Evolutionary conservation across 2,113 vertebrate genomes (phyloP), one percentile per base, ranked within the genome.

Genomic region (Rhinolophus sinicus): DNA sequence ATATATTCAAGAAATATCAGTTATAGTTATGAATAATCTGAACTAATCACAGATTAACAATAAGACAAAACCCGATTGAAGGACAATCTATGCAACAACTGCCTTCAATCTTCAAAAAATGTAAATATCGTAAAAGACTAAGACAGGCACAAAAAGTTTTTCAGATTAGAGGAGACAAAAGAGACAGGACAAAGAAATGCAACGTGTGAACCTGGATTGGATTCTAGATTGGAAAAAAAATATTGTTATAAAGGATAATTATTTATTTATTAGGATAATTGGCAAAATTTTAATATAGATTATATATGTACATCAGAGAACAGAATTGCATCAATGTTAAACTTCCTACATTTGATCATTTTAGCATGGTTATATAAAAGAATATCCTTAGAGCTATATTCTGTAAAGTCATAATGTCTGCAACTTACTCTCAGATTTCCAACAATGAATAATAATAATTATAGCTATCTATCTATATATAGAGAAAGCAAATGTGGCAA

Each of bases 1-100:
- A 69, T 91, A 62, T 88, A 69, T 69, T 82, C 58, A 90, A 85
- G 81, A 81, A 81, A 81, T 82, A 82, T 65, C 56, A 83, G 28
- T 70, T 95, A 92, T 33, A 69, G 12, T 38, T 50, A 82, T 92
- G 40, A 91, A 65, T 87, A 67, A 85, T 21, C 18, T 21, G 8
- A 91, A 92, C 58, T 60, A 83, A 82, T 88, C 69, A 95, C 10
- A 62, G 9, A 8, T 19, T 60, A 58, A 56, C 14, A 69, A 88
- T 52, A 88, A 76, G 69, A 84, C 24, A 88, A 95, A 82, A n/a
- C 12, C 33, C 52, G 40, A 93, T 9, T 92, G 84, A 73, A 67
- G 52, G 60, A 77, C n/a, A 88, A 40, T 69, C 77, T 81, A 38
- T 65, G 33, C 52, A 69, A 62, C 35, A 81, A 76, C 12, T 52